Base-by-base conservation (phyloP, 2,113 vertebrate genomes). In the Misgurnus mizolepis region DNA sequence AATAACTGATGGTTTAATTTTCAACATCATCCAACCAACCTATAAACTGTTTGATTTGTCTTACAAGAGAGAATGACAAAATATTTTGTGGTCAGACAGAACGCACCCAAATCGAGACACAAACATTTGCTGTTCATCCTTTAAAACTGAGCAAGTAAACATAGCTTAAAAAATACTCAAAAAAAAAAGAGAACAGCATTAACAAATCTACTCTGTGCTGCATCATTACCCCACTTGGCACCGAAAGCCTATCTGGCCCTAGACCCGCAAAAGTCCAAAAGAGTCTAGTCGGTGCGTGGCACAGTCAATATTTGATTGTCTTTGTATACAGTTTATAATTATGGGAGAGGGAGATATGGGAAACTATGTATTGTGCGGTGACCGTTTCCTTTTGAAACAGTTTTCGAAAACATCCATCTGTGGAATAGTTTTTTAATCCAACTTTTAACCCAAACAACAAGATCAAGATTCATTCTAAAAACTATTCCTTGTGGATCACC, bases 301-400 rank as follows among this genome's bases (percentile, higher is more conserved):
- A 62, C 76, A 76, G 79, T 78, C 67, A 65, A 69, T 67, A 72
- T 77, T 69, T 81, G 84, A 82, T 84, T 84, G 82, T 86, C 82
- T 83, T 65, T 67, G 55, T 67, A 27, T 45, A 76, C 39, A 39
- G 12, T 40, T 72, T 22, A 78, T 72, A 15, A 72, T 76, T 7
- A 34, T 71, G 56, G 50, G 22, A 58, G 27, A 27, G n/a, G 58
- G 41, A 77, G 39, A 60, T 14, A 64, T 70, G 27, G 11, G 43
- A 15, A 90, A 88, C 90, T 80, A 91, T 90, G 94, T 94, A 93
- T 95, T 91, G 91, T 87, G 92, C 91, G 92, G 86, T 93, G 89
- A 89, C 91, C 87, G 87, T 94, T 89, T 92, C 61, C 34, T 65
- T 76, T 50, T 50, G 14, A 45, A 45, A 5, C 8, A 8, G 5